Evolutionary conservation across 2,888 invertebrate species (phyloP).

Genomic region (Drosophila melanosoma): DNA sequence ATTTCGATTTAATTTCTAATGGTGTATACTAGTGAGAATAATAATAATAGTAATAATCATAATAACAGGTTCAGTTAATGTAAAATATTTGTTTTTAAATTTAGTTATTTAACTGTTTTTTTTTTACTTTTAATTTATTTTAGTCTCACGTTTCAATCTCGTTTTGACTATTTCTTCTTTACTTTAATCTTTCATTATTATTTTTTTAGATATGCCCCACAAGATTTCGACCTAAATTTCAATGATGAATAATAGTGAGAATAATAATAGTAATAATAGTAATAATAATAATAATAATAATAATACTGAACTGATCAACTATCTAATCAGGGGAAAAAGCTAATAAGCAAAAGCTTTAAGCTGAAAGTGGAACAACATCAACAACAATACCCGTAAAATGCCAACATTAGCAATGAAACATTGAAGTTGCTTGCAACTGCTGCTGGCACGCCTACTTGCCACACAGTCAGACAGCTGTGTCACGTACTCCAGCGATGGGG

Average conservation of each 20-base stretch:
- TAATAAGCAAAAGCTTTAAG: not conserved
- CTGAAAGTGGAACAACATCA: conserved; percentile 7
- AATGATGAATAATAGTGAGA: not conserved
- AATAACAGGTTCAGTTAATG: too few species aligned
- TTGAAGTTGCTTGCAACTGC: conserved; percentile 51
- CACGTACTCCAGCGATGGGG: conserved; percentile 48
- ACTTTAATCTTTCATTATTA: not conserved
- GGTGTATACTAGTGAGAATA: too few species aligned
- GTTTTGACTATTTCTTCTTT: not conserved
- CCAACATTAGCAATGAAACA: conserved; percentile 73
- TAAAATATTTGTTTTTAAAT: too few species aligned
- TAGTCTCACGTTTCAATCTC: too few species aligned
- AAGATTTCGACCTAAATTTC: not conserved
- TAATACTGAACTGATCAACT: not conserved
- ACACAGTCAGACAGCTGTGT: conserved; percentile 26
- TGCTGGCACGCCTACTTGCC: conserved; percentile 27
- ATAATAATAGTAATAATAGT: too few species aligned
- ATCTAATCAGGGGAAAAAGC: not conserved
- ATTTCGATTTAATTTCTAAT: too few species aligned
- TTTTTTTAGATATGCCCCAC: not conserved
- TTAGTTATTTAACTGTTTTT: too few species aligned
- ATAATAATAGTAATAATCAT: too few species aligned
- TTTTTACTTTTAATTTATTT: too few species aligned
- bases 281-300: not conserved
- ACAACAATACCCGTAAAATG: conserved; percentile 40